Evolutionary conservation across 2,888 invertebrate genomes (phyloP), one percentile per base, ranked within the genome.

Genomic region (Calameuta filiformis): DNA sequence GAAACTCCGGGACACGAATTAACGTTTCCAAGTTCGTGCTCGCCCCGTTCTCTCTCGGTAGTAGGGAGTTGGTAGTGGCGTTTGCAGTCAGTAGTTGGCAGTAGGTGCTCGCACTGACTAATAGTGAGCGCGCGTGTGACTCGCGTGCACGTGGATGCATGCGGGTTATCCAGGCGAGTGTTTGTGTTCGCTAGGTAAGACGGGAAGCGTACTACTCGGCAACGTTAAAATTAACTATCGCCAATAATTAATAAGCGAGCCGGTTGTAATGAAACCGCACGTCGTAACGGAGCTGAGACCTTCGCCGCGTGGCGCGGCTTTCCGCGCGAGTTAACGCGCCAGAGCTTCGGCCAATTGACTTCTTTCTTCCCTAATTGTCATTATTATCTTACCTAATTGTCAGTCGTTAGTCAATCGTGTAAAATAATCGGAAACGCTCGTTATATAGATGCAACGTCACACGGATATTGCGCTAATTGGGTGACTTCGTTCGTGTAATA

Each of bases 21-120:
- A 12, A 40, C 37, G 75, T 75, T 75, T n/a, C 35, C 56, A 75
- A 12, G 56, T 40, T 75, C 75, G 75, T 75, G 75, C 23, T 75
- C 69, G 75, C 4, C 69, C 75, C 69, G 4, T 69, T 69, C 75
- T 68, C 75, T 68, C 33, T 56, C 23, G 23, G 40, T 56, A 56
- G 40, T 56, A 56, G 40, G 40, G 6, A 56, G 23, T 6, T 56
- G 40, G 6, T 56, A 40, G 40, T 40, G 40, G 40, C 40, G 1
- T 6, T 40, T 23, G 40, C 23, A 56, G 40, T 56, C 9, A 23
- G 40, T 56, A 56, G 40, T 56, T 56, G 40, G 40, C 40, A 23
- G 40, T 56, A 56, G 40, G 40, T 56, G 40, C 40, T 56, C 23
- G 23, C 40, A 56, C 40, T 56, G 40, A 56, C 23, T 56, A 15